Evolutionary conservation across 1,140 invertebrate species (phyloP), one percentile per base, ranked within the genome.

Genomic region (Drosophila saltans): DNA sequence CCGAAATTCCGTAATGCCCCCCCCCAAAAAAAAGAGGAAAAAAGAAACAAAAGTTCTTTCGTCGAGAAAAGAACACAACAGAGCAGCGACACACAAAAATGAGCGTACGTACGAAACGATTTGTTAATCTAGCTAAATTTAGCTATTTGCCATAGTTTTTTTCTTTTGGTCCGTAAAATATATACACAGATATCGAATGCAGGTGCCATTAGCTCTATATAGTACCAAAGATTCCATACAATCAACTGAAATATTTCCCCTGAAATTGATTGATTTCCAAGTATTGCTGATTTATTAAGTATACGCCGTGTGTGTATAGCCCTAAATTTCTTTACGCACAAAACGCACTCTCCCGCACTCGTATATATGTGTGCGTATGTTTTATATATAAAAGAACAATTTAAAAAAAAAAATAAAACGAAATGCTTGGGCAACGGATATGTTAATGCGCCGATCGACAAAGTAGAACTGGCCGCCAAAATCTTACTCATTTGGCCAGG

Each of bases 391-490:
- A 67, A 30, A 30, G 2, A 58, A 36, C 16, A 36, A 36, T 36
- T 56, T 33, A 11, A 57, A 60, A 66, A 45, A 21, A 10, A 45
- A 60, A 66, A 45, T 21, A 6, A 36, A 36, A 21, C 41, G 39
- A 60, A 71, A 78, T 66, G 82, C 66, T 52, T 85, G 88, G 88
- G 88, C 88, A 90, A 90, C 88, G 88, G 88, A 91, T 86, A 90
- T 91, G 90, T 91, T 81, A 75, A 81, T 83, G 79, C 78, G 81
- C 66, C 90, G 90, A 91, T 91, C 85, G 86, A 78, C 90, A 74
- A 82, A 80, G 75, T 88, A 75, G 73, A 81, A 91, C 90, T 91
- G 89, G 43, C 55, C 56, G 55, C 58, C 57, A 40, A 68, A 68
- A 40, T 41, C 45, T 24, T 52, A 24, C 45, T 60, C 36, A 40